Percentiles rank a stretch among this genome's conserved stretches.
Evolutionary conservation across 2,888 invertebrate genomes (phyloP).

Genomic region (Sphaerophoria taeniata): DNA sequence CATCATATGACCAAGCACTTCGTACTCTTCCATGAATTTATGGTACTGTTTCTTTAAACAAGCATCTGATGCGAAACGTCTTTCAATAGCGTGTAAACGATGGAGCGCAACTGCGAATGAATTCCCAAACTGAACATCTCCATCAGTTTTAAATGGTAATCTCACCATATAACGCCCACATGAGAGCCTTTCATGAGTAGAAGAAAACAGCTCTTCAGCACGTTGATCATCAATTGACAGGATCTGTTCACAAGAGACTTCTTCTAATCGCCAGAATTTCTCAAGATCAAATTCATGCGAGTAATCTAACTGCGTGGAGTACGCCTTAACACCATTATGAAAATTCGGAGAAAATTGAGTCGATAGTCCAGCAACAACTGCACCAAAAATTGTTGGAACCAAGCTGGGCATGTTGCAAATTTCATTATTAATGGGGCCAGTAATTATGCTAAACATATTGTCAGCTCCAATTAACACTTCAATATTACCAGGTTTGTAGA

Average conservation of each 20-base stretch:
- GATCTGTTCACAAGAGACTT: constrained; percentile 1
- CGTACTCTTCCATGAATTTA: constrained; percentile 12
- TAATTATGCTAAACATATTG: no score
- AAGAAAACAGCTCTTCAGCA: constrained; percentile 6
- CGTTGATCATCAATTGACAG: constrained; percentile 20
- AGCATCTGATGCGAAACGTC: not conserved
- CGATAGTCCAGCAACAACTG: not conserved
- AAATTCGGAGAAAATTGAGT: not conserved
- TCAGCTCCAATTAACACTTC: constrained; percentile 33
- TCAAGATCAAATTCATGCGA: constrained; percentile 10
- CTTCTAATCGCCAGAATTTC: constrained; percentile 19
- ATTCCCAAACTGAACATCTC: constrained; percentile 1
- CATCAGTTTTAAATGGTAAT: constrained; percentile 16
- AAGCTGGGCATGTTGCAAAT: no score
- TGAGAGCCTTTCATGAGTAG: constrained; percentile 3
- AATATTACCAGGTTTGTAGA: constrained; percentile 12
- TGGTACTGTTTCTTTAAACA: not conserved
- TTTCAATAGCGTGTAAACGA: not conserved
- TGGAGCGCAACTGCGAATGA: not conserved
- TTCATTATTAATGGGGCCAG: no score
- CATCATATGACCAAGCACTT: constrained; percentile 13
- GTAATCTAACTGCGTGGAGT: not conserved
- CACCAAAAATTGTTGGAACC: constrained; percentile 36
- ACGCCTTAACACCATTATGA: not conserved
- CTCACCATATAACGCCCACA: constrained; percentile 20